Conservation (phyloP, 2,113 vertebrate species). For the Ginglymostoma cirratum region DNA sequence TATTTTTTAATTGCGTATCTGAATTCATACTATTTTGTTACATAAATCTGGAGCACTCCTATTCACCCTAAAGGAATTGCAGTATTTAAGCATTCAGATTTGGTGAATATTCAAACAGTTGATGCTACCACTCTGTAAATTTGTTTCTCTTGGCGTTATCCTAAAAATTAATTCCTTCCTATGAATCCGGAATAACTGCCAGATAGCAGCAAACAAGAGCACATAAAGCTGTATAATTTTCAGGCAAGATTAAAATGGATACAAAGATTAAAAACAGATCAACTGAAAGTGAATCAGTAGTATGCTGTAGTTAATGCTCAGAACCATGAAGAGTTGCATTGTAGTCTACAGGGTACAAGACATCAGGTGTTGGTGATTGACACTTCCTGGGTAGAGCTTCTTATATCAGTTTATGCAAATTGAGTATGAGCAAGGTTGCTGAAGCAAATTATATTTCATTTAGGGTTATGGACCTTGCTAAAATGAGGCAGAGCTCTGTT, state of each 20-base stretch:
- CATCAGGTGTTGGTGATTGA: slow-evolving; percentile 74
- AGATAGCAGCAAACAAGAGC: not conserved
- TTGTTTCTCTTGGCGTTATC: not conserved
- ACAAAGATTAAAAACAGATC: slow-evolving; percentile 19
- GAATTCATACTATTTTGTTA: slow-evolving; percentile 9
- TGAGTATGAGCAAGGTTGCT: slow-evolving; percentile 61
- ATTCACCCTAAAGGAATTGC: not conserved
- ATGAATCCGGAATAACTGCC: not conserved
- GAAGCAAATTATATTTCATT: slow-evolving; percentile 66
- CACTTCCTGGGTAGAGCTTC: slow-evolving; percentile 62
- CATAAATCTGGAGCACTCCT: not conserved
- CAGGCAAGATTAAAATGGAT: slow-evolving; percentile 27
- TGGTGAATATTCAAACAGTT: not conserved
- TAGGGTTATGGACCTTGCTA: slow-evolving; percentile 54
- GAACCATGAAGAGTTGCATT: slow-evolving; percentile 29
- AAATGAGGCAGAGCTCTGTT: slow-evolving; percentile 52
- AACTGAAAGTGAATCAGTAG: slow-evolving; percentile 13
- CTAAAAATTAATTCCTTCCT: not conserved
- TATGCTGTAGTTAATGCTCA: slow-evolving; percentile 30
- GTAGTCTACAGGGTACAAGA: slow-evolving; percentile 49
- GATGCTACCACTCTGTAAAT: not conserved
- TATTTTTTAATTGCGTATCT: not conserved
- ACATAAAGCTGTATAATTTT: not conserved
- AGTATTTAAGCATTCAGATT: not conserved
- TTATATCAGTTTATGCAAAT: slow-evolving; percentile 79